phyloP scores from a whole-genome alignment of 2,888 invertebrate species.

The Steinernema scapterisci region DNA sequence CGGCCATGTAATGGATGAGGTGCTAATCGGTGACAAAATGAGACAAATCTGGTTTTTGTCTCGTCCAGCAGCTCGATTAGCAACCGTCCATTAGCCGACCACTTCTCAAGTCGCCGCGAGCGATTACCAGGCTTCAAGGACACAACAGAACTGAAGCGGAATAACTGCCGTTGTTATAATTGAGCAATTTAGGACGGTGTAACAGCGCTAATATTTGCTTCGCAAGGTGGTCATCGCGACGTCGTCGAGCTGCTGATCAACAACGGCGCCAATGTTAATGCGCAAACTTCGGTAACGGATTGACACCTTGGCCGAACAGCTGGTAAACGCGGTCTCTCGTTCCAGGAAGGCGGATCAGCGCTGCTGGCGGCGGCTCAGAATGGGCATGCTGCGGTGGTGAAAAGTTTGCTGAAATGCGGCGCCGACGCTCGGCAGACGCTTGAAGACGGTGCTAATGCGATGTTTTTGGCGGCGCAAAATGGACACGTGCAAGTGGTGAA shows the following conservation, averaged over 20 bases:
- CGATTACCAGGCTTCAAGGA: conserved; percentile 9
- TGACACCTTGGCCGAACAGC: conserved; percentile 11
- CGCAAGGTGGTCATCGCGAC: conserved; percentile 34
- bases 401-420: conserved; percentile 71
- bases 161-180: background rate
- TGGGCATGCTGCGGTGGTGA: conserved; percentile 82
- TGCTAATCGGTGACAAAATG: conserved; percentile 25
- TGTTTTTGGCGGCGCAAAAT: conserved; percentile 91
- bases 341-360: conserved; percentile 85
- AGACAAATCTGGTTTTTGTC: conserved; percentile 24
- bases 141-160: background rate
- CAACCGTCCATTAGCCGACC: background rate
- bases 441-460: conserved; percentile 53
- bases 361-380: conserved; percentile 91
- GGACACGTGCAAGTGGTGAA: conserved; percentile 83
- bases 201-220: conserved; percentile 37
- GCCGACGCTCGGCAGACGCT: conserved; percentile 34
- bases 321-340: background rate
- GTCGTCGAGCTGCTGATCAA: conserved; percentile 38
- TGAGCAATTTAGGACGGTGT: conserved; percentile 35
- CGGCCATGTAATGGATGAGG: background rate
- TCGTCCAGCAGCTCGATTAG: conserved; percentile 10
- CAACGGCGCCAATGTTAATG: conserved; percentile 39
- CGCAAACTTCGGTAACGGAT: conserved; percentile 27
- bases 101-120: background rate